Percentiles rank a stretch among this genome's conserved stretches.
phyloP scores from a whole-genome alignment of 2,113 vertebrate species.

The Eulemur rufifrons region DNA sequence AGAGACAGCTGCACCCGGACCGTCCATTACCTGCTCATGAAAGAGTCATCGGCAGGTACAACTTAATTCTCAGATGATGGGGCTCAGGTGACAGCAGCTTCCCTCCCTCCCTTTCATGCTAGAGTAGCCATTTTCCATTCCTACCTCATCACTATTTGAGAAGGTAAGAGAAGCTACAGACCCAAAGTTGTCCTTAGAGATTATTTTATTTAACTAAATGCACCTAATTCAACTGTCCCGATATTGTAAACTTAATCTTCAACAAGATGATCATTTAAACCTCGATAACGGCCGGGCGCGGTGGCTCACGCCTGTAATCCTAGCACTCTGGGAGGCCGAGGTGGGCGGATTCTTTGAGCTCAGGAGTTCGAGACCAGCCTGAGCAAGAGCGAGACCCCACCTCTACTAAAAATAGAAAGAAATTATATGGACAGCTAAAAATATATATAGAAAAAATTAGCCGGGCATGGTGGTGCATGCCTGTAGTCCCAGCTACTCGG shows the following conservation, averaged over 20 bases:
- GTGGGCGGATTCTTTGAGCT: too few relatives aligned
- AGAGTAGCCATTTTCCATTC: fast-evolving
- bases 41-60: not conserved
- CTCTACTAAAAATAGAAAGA: too few relatives aligned
- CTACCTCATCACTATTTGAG: not conserved
- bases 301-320: too few relatives aligned
- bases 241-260: not conserved
- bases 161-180: not conserved
- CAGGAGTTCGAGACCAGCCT: too few relatives aligned
- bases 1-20: not conserved
- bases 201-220: not conserved
- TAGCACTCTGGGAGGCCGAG: too few relatives aligned
- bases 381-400: too few relatives aligned
- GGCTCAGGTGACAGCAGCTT: not conserved
- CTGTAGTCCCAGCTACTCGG: too few relatives aligned
- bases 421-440: too few relatives aligned
- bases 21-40: fast-evolving
- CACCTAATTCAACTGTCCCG: not conserved
- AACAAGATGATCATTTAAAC: not conserved
- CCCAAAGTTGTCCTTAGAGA: not conserved
- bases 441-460: too few relatives aligned
- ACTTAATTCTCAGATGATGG: fast-evolving
- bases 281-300: not conserved
- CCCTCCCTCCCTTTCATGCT: not conserved
- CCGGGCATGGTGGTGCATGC: too few relatives aligned